phyloP scores from a whole-genome alignment of 1,140 invertebrate genomes.

The Papilio aristodemus region DNA sequence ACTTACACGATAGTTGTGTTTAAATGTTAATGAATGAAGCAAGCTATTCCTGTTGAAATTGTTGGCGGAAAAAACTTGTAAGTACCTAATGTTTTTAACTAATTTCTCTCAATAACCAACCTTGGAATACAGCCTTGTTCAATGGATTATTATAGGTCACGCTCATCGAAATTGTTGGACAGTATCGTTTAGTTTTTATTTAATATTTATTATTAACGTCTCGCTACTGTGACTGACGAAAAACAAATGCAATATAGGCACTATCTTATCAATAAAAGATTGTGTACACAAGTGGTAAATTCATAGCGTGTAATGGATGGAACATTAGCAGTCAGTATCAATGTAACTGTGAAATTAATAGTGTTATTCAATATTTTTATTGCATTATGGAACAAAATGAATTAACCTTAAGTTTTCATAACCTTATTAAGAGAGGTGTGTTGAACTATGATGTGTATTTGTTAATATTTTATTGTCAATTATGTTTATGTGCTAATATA shows the following conservation, averaged over 20 bases:
- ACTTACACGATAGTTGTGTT: constrained; percentile 18
- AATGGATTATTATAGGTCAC: constrained; percentile 51
- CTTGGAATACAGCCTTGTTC: constrained; percentile 55
- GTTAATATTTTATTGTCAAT: constrained; percentile 35
- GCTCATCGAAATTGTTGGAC: constrained; percentile 40
- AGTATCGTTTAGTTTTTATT: constrained; percentile 36
- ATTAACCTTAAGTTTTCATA: constrained; percentile 74
- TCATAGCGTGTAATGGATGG: constrained; percentile 64
- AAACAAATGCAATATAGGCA: constrained; percentile 46
- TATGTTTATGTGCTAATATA: constrained; percentile 15
- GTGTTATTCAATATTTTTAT: constrained; percentile 40
- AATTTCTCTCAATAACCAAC: constrained; percentile 42
- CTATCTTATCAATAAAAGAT: constrained; percentile 74
- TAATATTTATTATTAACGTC: constrained; percentile 35
- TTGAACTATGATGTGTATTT: constrained; percentile 43
- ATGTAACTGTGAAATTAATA: constrained; percentile 50
- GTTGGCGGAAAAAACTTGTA: constrained; percentile 48
- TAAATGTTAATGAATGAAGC: background rate
- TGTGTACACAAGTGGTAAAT: constrained; percentile 75
- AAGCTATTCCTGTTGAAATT: background rate
- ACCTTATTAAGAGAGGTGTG: constrained; percentile 76
- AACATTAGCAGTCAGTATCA: constrained; percentile 59
- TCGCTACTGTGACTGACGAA: constrained; percentile 37
- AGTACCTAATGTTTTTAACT: constrained; percentile 57
- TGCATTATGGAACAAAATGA: constrained; percentile 72